Percentiles rank a stretch among this genome's conserved stretches.
Evolutionary conservation across 2,888 invertebrate genomes (phyloP).

Genomic region (Pantelozetes paolii): DNA sequence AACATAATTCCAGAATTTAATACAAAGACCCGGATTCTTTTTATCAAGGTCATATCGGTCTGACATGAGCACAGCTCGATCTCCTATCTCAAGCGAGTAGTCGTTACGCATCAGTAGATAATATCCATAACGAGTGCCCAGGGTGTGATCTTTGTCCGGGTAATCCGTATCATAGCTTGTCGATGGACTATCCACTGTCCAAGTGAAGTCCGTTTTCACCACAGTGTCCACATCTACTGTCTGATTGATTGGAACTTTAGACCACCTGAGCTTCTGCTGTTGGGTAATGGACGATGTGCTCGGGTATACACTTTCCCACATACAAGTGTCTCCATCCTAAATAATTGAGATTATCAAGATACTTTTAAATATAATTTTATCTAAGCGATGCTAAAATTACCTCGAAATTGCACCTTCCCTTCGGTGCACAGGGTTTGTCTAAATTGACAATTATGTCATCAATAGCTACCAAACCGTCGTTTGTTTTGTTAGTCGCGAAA

Average conservation of each 20-base stretch:
- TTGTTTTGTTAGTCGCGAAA: not conserved
- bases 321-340: slow-evolving; percentile 18
- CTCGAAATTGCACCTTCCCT: slow-evolving; percentile 23
- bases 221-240: not conserved
- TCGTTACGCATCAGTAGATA: not conserved
- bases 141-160: not conserved
- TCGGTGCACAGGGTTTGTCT: slow-evolving; percentile 11
- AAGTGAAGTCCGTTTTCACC: not conserved
- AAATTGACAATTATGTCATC: slow-evolving; percentile 19
- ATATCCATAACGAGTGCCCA: not conserved
- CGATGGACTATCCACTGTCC: not conserved
- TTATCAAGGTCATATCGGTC: slow-evolving; percentile 37
- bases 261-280: not conserved
- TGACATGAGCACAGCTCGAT: slow-evolving; percentile 44
- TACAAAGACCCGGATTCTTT: not conserved
- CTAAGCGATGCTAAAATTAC: not conserved
- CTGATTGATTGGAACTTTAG: not conserved
- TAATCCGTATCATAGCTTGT: not conserved
- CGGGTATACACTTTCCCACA: slow-evolving; percentile 9
- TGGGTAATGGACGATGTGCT: not conserved
- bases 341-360: not conserved
- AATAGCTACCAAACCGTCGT: not conserved
- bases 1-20: not conserved
- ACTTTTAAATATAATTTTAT: too few relatives aligned
- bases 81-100: not conserved